Percentiles rank a stretch among this genome's conserved stretches.
phyloP scores from a whole-genome alignment of 1,140 invertebrate species.

The Epicauta chinensis region DNA sequence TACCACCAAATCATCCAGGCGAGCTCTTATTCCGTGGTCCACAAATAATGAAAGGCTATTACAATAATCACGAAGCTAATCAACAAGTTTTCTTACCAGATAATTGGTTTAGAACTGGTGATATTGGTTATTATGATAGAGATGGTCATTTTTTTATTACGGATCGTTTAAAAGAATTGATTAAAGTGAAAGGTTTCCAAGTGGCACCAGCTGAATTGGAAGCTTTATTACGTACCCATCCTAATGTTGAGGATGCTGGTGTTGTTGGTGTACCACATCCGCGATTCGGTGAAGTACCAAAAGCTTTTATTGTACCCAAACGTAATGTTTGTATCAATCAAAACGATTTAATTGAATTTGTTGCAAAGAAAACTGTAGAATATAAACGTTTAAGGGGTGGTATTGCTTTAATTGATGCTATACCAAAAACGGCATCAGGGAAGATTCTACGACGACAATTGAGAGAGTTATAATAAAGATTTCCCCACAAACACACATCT shows the following conservation, averaged over 20 bases:
- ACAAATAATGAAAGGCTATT: constrained; percentile 68
- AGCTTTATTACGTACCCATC: constrained; percentile 9
- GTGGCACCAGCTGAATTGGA: constrained; percentile 13
- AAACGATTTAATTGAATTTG: constrained; percentile 40
- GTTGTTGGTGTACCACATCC: constrained; percentile 71
- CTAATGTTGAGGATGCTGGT: constrained; percentile 8
- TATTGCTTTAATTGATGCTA: constrained; percentile 47
- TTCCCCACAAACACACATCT: too few species aligned
- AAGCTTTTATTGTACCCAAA: constrained; percentile 58
- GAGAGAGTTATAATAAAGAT: too few species aligned
- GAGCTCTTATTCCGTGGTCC: constrained; percentile 60
- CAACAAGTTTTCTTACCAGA: constrained; percentile 52
- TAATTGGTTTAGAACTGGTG: constrained; percentile 71
- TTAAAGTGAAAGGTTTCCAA: constrained; percentile 53
- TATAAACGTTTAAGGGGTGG: constrained; percentile 48
- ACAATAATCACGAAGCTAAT: constrained; percentile 61
- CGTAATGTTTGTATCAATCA: constrained; percentile 27
- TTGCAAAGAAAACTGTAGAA: constrained; percentile 42
- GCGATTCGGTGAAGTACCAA: constrained; percentile 66
- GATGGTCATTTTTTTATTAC: constrained; percentile 58
- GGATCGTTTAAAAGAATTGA: constrained; percentile 75
- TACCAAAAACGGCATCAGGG: constrained; percentile 61
- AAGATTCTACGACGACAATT: constrained; percentile 53
- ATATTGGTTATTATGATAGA: constrained; percentile 62
- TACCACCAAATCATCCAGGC: constrained; percentile 48